Evolutionary conservation across 2,113 vertebrate species (phyloP).

Genomic region (Ammodytes marinus): DNA sequence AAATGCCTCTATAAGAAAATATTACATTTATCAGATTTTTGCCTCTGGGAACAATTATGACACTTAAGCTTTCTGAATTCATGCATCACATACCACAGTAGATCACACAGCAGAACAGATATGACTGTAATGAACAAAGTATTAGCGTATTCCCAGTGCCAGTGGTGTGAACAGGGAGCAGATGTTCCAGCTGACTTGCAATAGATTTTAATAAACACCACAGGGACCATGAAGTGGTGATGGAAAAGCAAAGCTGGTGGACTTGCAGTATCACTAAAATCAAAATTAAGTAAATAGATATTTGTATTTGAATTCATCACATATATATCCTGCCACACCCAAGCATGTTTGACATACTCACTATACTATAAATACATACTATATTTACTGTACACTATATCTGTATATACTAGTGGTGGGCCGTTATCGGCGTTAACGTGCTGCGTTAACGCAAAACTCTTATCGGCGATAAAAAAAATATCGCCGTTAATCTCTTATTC

Average conservation of each 20-base stretch:
- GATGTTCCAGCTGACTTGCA: constrained; percentile 68
- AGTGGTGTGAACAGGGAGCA: constrained; percentile 38
- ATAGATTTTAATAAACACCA: constrained; percentile 76
- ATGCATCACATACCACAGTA: not conserved
- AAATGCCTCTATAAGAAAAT: too few species aligned
- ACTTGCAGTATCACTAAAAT: not conserved
- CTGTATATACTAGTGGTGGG: too few species aligned
- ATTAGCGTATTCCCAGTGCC: constrained; percentile 4
- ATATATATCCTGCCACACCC: not conserved
- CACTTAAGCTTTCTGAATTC: not conserved
- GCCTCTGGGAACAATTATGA: not conserved
- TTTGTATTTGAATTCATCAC: not conserved
- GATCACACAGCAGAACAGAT: not conserved
- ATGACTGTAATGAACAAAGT: constrained; percentile 13
- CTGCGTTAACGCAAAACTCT: too few species aligned
- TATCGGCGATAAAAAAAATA: too few species aligned
- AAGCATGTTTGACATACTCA: not conserved
- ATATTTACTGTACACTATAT: too few species aligned
- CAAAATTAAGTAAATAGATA: not conserved
- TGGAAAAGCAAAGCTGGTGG: not conserved
- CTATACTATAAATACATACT: too few species aligned
- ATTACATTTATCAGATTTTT: not conserved
- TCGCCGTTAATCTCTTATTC: too few species aligned
- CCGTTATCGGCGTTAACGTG: too few species aligned
- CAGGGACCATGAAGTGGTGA: constrained; percentile 52